Conservation (phyloP, 1,140 invertebrate species). For the Eurosta solidaginis region DNA sequence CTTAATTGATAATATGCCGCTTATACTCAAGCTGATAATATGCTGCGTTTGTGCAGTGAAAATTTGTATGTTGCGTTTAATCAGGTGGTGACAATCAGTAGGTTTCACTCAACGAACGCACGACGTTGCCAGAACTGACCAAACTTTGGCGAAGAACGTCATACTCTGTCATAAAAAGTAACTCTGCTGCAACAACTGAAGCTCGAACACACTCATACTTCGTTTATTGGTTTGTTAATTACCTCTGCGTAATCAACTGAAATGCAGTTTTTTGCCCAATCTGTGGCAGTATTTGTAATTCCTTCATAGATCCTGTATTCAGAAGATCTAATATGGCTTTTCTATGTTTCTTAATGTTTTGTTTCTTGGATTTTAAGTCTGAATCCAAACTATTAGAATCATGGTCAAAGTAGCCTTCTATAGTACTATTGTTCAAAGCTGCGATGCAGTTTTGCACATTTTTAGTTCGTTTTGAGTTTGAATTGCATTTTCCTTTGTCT, state of each 20-base stretch:
- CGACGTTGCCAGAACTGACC: too few relatives aligned
- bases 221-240: background rate
- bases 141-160: too few relatives aligned
- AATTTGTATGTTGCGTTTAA: too few relatives aligned
- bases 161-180: too few relatives aligned
- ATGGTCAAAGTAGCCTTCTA: background rate
- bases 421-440: background rate
- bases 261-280: slow-evolving; percentile 43
- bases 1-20: too few relatives aligned
- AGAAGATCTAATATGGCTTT: slow-evolving; percentile 38
- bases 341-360: slow-evolving; percentile 30
- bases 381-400: background rate
- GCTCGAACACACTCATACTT: background rate
- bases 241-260: slow-evolving; percentile 38
- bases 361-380: slow-evolving; percentile 3
- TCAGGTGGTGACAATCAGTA: too few relatives aligned
- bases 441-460: background rate
- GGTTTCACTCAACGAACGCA: too few relatives aligned
- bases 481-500: background rate
- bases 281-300: slow-evolving; percentile 38
- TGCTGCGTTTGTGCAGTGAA: too few relatives aligned
- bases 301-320: slow-evolving; percentile 37
- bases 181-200: too few relatives aligned
- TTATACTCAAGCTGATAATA: too few relatives aligned
- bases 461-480: background rate